Percentiles rank a stretch among this genome's conserved stretches.
phyloP scores from a whole-genome alignment of 2,888 invertebrate genomes.

The Spodoptera littoralis region DNA sequence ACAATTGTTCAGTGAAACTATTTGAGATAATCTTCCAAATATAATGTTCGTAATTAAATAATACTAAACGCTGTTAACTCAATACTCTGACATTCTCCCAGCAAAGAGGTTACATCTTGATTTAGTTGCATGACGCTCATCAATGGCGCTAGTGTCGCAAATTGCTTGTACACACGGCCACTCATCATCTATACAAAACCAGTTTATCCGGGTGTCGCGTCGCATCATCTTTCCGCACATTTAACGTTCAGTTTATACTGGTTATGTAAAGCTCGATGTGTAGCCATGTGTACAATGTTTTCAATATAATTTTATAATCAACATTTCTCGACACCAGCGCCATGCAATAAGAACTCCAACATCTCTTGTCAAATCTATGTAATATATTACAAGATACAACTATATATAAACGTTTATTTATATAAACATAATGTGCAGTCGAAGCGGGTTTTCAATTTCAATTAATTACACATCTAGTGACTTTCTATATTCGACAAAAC shows the following conservation, averaged over 20 bases:
- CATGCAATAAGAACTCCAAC: conserved; percentile 17
- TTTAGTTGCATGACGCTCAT: conserved; percentile 24
- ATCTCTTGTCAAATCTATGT: conserved; percentile 32
- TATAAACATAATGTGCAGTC: conserved; percentile 70
- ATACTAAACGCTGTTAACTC: conserved; percentile 36
- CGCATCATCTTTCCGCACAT: too few species aligned
- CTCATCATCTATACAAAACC: too few species aligned
- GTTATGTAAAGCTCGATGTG: too few species aligned
- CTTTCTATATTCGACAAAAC: conserved; percentile 66
- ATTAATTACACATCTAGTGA: conserved; percentile 70
- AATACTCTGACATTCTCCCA: conserved; percentile 16
- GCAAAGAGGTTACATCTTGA: conserved; percentile 13
- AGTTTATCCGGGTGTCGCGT: too few species aligned
- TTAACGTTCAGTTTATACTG: too few species aligned
- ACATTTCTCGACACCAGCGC: conserved; percentile 19
- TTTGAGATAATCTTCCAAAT: conserved; percentile 53
- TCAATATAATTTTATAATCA: too few species aligned
- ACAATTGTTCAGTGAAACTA: conserved; percentile 43
- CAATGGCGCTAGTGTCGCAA: conserved; percentile 22
- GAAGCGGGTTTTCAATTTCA: conserved; percentile 64
- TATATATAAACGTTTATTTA: conserved; percentile 49
- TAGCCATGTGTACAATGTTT: too few species aligned
- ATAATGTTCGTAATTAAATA: conserved; percentile 36
- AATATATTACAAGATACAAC: conserved; percentile 49
- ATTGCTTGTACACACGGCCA: not conserved